Evolutionary conservation across 30 jellyfish, hydroid and myxozoan genomes (phyloP).

Genomic region (Nemopilema nomurai): DNA sequence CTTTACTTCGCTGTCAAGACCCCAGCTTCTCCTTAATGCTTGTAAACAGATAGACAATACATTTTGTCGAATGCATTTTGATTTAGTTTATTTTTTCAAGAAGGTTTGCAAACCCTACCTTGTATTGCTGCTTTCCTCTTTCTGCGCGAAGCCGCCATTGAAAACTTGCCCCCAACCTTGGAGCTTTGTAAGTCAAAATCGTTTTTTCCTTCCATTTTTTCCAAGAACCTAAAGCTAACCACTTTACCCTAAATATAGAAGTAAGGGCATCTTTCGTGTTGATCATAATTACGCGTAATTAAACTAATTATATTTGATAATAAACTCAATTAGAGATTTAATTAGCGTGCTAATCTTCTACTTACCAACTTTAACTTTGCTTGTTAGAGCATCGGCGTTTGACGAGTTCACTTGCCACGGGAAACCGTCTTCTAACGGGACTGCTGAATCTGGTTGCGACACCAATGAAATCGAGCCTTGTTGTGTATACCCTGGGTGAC

Average conservation of each 20-base stretch:
- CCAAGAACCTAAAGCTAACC: background rate
- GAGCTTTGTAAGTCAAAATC: background rate
- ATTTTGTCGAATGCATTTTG: background rate
- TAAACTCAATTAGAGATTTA: background rate
- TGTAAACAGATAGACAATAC: background rate
- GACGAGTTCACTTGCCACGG: too few species aligned
- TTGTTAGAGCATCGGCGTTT: too few species aligned
- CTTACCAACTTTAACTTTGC: slow-evolving; percentile 23
- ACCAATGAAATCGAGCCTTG: slow-evolving; percentile 18
- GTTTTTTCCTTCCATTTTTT: background rate
- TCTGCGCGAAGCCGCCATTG: background rate
- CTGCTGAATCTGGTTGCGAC: slow-evolving; percentile 15
- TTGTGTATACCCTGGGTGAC: background rate
- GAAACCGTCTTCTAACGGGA: background rate
- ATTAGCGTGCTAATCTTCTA: background rate
- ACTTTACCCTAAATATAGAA: background rate
- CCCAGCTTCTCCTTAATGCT: background rate
- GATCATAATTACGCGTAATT: background rate
- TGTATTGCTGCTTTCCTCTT: too few species aligned
- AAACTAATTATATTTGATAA: background rate
- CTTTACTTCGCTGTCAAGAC: background rate
- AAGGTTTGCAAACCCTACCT: background rate
- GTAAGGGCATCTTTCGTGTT: background rate
- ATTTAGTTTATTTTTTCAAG: background rate
- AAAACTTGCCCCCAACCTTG: background rate